Evolutionary conservation across 1,140 invertebrate species (phyloP), one percentile per base, ranked within the genome.

Genomic region (Vanessa atalanta): DNA sequence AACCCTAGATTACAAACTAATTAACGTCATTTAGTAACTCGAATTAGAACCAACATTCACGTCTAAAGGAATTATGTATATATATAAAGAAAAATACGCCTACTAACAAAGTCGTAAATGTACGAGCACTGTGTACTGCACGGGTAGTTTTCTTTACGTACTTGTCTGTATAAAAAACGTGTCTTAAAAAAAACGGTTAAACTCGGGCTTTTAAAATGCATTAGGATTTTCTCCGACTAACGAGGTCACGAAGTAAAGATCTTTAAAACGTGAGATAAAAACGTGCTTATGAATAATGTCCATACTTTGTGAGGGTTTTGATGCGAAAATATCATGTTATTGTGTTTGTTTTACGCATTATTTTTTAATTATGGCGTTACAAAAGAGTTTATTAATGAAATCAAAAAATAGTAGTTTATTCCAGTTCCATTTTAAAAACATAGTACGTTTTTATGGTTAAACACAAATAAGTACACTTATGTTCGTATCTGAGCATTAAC

Each of bases 21-120:
- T 76, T 76, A 76, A 60, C 74, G 43, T 48, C 43, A 72, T 65
- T 76, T 76, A 76, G 67, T 70, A 65, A 72, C 63, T 65, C 20
- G 63, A 72, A 76, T 72, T 51, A 64, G 70, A 72, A 57, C 55
- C 68, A 76, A 68, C 70, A 61, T 69, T 65, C 69, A 51, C 65
- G 53, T 37, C 14, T 61, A 43, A 43, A 43, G 9, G 7, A 43
- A 43, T 43, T 61, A 61, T 61, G 12, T n/a, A 61, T 43, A n/a
- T n/a, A n/a, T n/a, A n/a, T 61, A 61, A 61, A 37, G 12, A 61
- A 61, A 61, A 61, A 61, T 61, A 61, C 2, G 53, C 20, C 53
- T 26, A 13, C 20, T 3, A 57, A 20, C 20, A 57, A 53, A n/a
- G n/a, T 53, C 50, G 50, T 51, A 31, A 31, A 31, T 31, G 26